phyloP scores from a whole-genome alignment of 2,797 vertebrate genomes.

The Coranthus polyacanthus region DNA sequence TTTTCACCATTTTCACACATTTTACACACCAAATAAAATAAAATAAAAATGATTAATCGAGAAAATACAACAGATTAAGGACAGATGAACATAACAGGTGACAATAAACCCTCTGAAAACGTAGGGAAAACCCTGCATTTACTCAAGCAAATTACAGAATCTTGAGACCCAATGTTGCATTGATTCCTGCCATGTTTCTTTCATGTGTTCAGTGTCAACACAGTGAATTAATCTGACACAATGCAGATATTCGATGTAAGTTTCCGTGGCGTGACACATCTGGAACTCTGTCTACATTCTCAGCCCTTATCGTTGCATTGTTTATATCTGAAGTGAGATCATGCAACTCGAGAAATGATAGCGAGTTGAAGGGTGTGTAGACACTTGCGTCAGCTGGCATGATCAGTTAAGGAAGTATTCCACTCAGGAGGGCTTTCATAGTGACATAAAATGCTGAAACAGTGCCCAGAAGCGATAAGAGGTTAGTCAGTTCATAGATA shows the following conservation, averaged over 20 bases:
- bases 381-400: conserved; percentile 47
- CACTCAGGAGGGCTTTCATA: conserved; percentile 8
- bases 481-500: conserved; percentile 10
- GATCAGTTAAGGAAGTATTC: conserved; percentile 41
- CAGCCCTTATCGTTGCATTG: conserved; percentile 14
- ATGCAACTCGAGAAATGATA: conserved; percentile 13
- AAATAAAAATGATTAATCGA: no score
- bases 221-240: conserved; percentile 10
- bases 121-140: neutral
- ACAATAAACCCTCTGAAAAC: no score
- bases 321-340: conserved; percentile 19
- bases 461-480: conserved; percentile 35
- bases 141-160: conserved; percentile 4
- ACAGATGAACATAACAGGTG: no score
- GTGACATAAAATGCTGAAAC: conserved; percentile 4
- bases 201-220: neutral
- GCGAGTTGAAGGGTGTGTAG: conserved; percentile 52
- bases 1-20: no score
- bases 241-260: neutral
- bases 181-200: neutral
- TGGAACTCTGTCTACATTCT: conserved; percentile 1
- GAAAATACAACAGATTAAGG: no score
- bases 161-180: neutral
- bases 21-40: no score
- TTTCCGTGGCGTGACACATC: conserved; percentile 26